These are phyloP conservation scores for Petrocephalus sullivani DNA, from an alignment of 2,797 vertebrate species.

Conservation along the genomic window DNA sequence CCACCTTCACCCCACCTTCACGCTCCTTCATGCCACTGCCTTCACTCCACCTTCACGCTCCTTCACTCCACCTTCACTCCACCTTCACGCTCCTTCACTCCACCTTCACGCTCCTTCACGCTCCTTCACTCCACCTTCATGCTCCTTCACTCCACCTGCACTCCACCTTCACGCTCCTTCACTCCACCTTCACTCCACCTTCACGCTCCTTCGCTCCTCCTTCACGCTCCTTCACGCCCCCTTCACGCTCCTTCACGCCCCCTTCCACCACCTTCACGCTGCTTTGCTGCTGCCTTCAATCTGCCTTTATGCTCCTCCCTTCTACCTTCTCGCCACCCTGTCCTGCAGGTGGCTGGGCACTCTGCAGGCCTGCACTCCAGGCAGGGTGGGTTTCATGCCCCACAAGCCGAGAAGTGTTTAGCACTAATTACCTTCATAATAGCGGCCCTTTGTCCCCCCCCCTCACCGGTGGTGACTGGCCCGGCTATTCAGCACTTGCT, in stretches of 20 bases:
- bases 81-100: neutral
- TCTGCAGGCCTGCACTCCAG: neutral
- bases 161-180: neutral
- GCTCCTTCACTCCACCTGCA: neutral
- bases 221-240: neutral
- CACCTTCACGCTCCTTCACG: neutral
- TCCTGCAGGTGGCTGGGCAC: neutral
- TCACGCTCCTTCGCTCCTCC: neutral
- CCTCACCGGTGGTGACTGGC: neutral
- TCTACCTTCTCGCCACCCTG: neutral
- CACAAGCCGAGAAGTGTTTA: neutral
- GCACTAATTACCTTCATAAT: slow-evolving; percentile 20
- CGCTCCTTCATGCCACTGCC: neutral
- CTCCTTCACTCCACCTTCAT: no score
- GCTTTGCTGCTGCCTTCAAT: neutral
- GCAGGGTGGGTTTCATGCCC: neutral
- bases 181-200: neutral
- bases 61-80: neutral
- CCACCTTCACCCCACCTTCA: neutral
- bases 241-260: neutral
- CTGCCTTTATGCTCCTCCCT: no score
- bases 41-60: neutral
- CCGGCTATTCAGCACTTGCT: neutral
- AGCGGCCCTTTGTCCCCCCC: neutral
- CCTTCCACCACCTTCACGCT: neutral